These are phyloP conservation scores for Hydrochoerus hydrochaeris DNA, from an alignment of 2,113 vertebrate species.

Conservation along the genomic window DNA sequence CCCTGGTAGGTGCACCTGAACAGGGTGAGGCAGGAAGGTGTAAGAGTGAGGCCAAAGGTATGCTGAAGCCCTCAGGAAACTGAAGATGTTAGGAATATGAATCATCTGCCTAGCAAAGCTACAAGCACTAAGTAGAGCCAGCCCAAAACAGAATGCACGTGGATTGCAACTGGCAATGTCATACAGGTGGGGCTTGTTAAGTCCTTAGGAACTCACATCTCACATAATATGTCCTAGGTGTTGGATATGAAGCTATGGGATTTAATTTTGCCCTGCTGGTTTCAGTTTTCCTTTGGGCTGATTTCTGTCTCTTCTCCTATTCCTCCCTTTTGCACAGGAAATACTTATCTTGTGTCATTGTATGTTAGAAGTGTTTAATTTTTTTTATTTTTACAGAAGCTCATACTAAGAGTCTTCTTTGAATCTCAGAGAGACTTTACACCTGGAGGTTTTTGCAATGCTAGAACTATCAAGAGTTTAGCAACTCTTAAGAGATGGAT, in stretches of 20 bases:
- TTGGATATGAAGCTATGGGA: neutral
- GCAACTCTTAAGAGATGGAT: neutral
- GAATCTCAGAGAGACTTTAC: neutral
- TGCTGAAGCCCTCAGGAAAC: no score
- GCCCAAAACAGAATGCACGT: neutral
- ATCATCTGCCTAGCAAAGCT: neutral
- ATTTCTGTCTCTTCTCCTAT: neutral
- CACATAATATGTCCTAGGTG: neutral
- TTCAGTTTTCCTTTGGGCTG: neutral
- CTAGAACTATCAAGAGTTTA: neutral
- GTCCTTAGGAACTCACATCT: neutral
- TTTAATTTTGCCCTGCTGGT: neutral
- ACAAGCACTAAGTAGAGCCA: neutral
- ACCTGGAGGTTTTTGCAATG: neutral
- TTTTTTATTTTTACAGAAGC: neutral
- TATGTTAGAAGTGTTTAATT: neutral
- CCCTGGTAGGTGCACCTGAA: neutral
- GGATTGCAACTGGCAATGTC: neutral
- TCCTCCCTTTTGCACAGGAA: neutral
- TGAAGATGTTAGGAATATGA: neutral
- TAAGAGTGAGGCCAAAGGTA: neutral
- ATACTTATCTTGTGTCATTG: neutral
- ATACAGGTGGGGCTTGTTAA: neutral
- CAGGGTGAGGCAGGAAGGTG: neutral
- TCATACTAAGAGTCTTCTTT: neutral